phyloP scores from a whole-genome alignment of 1,140 invertebrate genomes.

The Drosophila aff. region DNA sequence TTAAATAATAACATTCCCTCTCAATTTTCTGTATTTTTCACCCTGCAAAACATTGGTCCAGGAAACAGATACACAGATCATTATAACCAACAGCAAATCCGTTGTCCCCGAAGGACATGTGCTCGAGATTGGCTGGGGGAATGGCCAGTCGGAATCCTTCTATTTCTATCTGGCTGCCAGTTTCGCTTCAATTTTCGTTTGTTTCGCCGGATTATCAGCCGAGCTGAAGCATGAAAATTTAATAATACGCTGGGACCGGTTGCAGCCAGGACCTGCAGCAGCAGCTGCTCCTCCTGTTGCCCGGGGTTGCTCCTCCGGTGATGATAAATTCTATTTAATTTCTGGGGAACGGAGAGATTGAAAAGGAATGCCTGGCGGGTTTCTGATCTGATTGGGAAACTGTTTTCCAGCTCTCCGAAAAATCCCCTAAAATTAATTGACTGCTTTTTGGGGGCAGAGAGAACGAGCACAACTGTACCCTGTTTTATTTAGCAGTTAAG shows the following conservation, averaged over 20 bases:
- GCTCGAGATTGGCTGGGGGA: slow-evolving; percentile 44
- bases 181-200: slow-evolving; percentile 72
- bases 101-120: slow-evolving; percentile 40
- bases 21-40: neutral
- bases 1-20: neutral
- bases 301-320: slow-evolving; percentile 2
- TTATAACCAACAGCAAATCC: slow-evolving; percentile 47
- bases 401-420: neutral
- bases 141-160: slow-evolving; percentile 30
- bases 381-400: slow-evolving; percentile 23
- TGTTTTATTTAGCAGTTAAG: slow-evolving; percentile 41
- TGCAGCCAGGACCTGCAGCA: slow-evolving; percentile 33
- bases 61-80: slow-evolving; percentile 42
- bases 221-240: slow-evolving; percentile 78
- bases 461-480: slow-evolving; percentile 35
- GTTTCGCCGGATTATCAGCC: slow-evolving; percentile 73
- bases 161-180: slow-evolving; percentile 39
- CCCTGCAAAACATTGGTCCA: neutral
- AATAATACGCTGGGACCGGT: slow-evolving; percentile 59
- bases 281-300: slow-evolving; percentile 12
- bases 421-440: slow-evolving; percentile 45
- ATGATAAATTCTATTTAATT: slow-evolving; percentile 67
- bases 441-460: slow-evolving; percentile 3
- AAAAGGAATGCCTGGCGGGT: slow-evolving; percentile 43
- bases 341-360: slow-evolving; percentile 54